Evolutionary conservation across 2,113 vertebrate species (phyloP).

Genomic region (Monarcha castaneiventris): DNA sequence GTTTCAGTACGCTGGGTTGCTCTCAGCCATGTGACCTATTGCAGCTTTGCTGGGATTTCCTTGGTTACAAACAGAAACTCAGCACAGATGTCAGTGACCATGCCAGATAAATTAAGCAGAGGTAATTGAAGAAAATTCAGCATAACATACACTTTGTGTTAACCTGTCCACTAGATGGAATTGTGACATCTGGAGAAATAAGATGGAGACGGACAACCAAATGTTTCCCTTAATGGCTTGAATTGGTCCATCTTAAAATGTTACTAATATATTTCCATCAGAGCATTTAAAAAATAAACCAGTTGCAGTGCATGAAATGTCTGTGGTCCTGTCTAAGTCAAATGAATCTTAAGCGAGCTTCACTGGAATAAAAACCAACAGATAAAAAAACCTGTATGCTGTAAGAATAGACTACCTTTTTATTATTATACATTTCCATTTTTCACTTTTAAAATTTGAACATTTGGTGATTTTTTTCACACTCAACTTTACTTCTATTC

Average conservation of each 20-base stretch:
- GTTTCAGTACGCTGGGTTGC: not conserved
- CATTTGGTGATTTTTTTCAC: not conserved
- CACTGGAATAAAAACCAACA: not conserved
- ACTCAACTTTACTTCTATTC: not conserved
- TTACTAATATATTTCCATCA: not conserved
- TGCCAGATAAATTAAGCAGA: not conserved
- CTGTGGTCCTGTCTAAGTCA: not conserved
- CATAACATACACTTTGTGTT: not conserved
- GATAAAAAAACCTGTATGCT: not conserved
- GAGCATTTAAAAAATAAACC: not conserved
- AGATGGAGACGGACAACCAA: not conserved
- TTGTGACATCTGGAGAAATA: not conserved
- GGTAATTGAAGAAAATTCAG: not conserved
- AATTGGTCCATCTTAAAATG: not conserved
- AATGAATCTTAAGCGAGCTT: not conserved
- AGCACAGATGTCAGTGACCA: not conserved
- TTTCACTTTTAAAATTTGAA: not conserved
- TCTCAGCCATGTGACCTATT: not conserved
- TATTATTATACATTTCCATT: not conserved
- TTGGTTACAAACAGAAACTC: not conserved
- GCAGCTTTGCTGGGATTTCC: not conserved
- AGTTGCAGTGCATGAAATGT: not conserved
- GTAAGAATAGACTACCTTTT: not conserved
- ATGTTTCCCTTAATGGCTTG: not conserved
- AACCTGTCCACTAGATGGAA: not conserved